Evolutionary conservation across 2,113 vertebrate species (phyloP), one percentile per base, ranked within the genome.

Genomic region (Eublepharis macularius): DNA sequence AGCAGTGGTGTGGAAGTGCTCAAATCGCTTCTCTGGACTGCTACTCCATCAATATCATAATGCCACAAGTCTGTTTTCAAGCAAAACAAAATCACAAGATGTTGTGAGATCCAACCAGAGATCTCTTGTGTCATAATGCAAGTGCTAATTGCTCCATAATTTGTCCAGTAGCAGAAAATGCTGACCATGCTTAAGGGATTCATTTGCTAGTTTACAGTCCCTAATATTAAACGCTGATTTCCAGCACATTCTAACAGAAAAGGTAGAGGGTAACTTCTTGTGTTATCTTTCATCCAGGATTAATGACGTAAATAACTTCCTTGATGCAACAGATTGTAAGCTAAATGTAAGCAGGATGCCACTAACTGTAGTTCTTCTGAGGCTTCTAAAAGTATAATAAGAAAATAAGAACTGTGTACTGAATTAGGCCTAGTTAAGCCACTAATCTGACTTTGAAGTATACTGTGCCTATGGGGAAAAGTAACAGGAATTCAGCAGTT

Each of bases 361-460:
- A 54, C 10, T n/a, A 69, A 73, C n/a, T 16, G n/a, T 51, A 41
- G 21, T 57, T 16, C 51, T 57, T 45, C 63, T 32, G 26, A 69
- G 45, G 39, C 60, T 43, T n/a, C 26, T 69, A 45, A 36, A 69
- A 68, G 34, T 29, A 68, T 7, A 21, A 24, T 54, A 57, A n/a
- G 49, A 78, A 78, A 84, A 24, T 10, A 57, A 84, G 21, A 70
- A 6, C 32, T 72, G 13, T 29, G 34, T 60, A 79, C 41, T 19
- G 36, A 72, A 60, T 34, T 47, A 2, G 13, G 17, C 68, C 41
- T 32, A 26, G 51, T 63, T 72, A 45, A 39, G 21, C n/a, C 57
- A 45, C 29, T 45, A 72, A 85, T 51, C 26, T 85, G 76, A 47
- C 76, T 72, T 32, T 70, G 76, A 79, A 85, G 76, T 19, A 45